Evolutionary conservation across 1,140 invertebrate species (phyloP).

Genomic region (Bombus affinis): DNA sequence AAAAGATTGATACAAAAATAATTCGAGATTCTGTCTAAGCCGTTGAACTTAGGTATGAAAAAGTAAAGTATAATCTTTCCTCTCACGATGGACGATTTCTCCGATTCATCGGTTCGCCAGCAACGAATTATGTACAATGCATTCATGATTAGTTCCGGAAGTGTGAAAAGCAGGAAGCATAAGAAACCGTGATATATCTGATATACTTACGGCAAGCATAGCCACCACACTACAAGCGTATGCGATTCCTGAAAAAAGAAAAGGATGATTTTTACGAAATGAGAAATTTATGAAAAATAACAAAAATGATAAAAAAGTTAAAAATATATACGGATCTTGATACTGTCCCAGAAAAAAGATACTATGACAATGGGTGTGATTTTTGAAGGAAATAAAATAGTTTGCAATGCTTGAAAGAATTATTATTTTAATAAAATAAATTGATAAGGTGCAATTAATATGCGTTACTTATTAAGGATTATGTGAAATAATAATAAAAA

Average conservation of each 20-base stretch:
- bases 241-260: constrained; percentile 61
- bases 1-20: background rate
- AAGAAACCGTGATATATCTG: background rate
- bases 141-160: constrained; percentile 24
- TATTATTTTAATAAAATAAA: constrained; percentile 1
- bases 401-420: background rate
- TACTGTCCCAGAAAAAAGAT: background rate
- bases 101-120: background rate
- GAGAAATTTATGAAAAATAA: background rate
- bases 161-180: constrained; percentile 38
- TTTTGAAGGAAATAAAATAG: too few species aligned
- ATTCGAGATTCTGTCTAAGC: background rate
- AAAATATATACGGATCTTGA: background rate
- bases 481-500: background rate
- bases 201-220: constrained; percentile 66
- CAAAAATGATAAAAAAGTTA: background rate
- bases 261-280: background rate
- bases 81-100: constrained; percentile 3
- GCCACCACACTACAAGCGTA: constrained; percentile 54
- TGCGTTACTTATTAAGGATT: background rate
- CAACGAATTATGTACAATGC: constrained; percentile 25
- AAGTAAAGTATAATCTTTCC: background rate
- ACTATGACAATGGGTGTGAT: too few species aligned
- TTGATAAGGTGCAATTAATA: background rate
- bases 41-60: too few species aligned